Conservation (phyloP, 2,797 vertebrate genomes). For the Coregonus sp. region DNA sequence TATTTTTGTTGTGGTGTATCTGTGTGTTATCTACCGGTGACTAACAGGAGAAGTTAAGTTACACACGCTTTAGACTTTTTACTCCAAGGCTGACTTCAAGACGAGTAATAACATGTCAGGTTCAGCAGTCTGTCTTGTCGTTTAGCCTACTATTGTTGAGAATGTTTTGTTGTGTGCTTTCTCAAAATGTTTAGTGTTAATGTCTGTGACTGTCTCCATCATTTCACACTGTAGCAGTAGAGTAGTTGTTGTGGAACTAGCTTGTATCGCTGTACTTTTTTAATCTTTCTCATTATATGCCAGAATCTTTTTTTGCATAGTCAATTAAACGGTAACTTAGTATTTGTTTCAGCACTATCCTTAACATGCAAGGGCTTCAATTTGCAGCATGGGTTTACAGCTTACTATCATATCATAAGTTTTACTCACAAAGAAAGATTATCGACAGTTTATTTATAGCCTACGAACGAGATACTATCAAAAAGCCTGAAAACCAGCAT, state of each 20-base stretch:
- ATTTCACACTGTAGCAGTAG: conserved; percentile 4
- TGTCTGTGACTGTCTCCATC: neutral
- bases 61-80: conserved; percentile 19
- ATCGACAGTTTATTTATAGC: neutral
- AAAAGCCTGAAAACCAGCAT: neutral
- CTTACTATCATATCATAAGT: neutral
- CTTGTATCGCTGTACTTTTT: neutral
- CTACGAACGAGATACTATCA: neutral
- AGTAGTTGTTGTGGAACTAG: neutral
- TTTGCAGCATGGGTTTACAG: neutral
- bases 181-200: neutral
- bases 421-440: neutral
- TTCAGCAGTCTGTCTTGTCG: conserved; percentile 5
- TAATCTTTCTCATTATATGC: neutral
- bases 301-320: neutral
- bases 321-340: neutral
- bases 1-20: conserved; percentile 39
- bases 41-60: conserved; percentile 59
- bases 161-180: conserved; percentile 1
- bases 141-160: neutral
- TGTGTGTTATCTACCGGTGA: conserved; percentile 29
- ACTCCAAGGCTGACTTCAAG: neutral
- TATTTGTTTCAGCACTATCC: neutral
- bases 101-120: neutral
- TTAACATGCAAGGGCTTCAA: neutral